phyloP scores from a whole-genome alignment of 1,140 invertebrate genomes.

The Drosophila sp. region DNA sequence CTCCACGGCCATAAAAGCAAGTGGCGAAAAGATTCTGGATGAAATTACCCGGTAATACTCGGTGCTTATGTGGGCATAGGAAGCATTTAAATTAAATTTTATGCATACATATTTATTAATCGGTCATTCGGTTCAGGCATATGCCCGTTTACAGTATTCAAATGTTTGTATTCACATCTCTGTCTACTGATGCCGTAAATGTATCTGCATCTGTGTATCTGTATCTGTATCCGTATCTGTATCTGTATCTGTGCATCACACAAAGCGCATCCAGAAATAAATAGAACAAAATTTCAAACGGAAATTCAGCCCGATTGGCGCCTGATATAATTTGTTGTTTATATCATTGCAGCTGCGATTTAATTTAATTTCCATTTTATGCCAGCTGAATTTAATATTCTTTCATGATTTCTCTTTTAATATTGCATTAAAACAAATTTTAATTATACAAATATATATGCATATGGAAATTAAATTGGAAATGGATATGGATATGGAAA shows the following conservation, averaged over 20 bases:
- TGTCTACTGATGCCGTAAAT: neutral
- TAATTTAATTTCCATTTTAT: conserved; percentile 49
- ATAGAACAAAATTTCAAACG: conserved; percentile 34
- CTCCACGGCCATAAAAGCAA: conserved; percentile 51
- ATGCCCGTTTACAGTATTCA: conserved; percentile 28
- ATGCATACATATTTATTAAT: conserved; percentile 69
- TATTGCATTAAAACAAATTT: conserved; percentile 32
- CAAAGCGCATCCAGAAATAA: conserved; percentile 31
- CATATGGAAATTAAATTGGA: neutral
- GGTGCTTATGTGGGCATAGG: conserved; percentile 7
- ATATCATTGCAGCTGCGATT: conserved; percentile 24
- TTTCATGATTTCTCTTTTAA: conserved; percentile 24
- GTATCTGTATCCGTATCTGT: conserved; percentile 25
- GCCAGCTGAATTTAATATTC: conserved; percentile 31
- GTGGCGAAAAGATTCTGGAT: conserved; percentile 24
- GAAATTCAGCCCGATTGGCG: conserved; percentile 33
- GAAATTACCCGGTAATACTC: conserved; percentile 30
- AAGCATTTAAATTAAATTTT: conserved; percentile 69
- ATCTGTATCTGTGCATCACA: conserved; percentile 22
- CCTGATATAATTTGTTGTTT: conserved; percentile 24
- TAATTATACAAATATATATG: conserved; percentile 33
- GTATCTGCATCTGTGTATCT: conserved; percentile 37
- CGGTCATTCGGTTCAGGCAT: conserved; percentile 51
- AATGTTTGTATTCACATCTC: neutral
- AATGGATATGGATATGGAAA: conserved; percentile 2